These are phyloP conservation scores for Cheirogaleus major DNA, from an alignment of 2,797 vertebrate genomes.

Conservation along the genomic window DNA sequence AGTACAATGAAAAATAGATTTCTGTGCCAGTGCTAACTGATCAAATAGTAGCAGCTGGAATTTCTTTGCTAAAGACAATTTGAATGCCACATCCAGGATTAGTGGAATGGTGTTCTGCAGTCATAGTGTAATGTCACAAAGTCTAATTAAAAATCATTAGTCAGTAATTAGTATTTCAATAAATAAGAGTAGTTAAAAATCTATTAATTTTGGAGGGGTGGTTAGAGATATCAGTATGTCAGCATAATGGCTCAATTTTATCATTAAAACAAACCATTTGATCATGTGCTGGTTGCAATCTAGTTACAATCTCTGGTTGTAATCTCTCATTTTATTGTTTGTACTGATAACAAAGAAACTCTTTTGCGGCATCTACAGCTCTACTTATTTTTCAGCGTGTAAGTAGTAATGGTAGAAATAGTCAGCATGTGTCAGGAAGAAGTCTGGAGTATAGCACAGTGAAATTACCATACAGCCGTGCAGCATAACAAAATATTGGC, in stretches of 20 bases:
- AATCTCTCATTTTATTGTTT: background rate
- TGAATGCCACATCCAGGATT: background rate
- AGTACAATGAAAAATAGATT: background rate
- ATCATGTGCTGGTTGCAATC: background rate
- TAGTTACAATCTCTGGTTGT: no score
- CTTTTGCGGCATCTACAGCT: background rate
- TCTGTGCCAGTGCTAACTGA: background rate
- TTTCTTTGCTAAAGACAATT: background rate
- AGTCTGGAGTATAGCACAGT: background rate
- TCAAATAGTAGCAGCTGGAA: background rate
- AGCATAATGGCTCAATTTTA: background rate
- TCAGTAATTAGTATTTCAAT: background rate
- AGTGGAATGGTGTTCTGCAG: background rate
- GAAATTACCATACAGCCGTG: background rate
- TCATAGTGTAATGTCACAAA: background rate
- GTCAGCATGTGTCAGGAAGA: background rate
- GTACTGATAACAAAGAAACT: background rate
- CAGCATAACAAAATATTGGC: background rate
- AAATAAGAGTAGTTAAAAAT: background rate
- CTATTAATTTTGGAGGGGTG: background rate
- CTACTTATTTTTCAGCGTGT: background rate
- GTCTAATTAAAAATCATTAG: background rate
- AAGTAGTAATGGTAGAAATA: background rate
- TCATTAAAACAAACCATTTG: background rate
- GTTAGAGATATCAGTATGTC: background rate